Base-by-base conservation (phyloP, 1,140 invertebrate genomes). In the Contarinia nasturtii region DNA sequence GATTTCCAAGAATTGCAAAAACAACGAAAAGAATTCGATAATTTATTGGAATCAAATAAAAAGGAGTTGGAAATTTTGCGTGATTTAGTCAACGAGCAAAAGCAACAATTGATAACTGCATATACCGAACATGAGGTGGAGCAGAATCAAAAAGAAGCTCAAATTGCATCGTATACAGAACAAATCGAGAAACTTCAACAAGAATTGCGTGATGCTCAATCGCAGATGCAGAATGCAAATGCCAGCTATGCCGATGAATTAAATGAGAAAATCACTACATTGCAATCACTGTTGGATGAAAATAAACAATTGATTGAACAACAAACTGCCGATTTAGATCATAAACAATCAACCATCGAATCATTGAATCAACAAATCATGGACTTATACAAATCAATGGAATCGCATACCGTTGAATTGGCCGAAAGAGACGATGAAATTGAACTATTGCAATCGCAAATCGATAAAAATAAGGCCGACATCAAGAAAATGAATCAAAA, bases 111-210 rank as follows among this genome's bases (percentile, higher is more conserved):
- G 1, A 63, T 63, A 46, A 58, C 60, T 41, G 55, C 53, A 19
- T 57, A 54, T 10, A 56, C 56, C 22, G 60, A 61, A 43, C 49
- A 51, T 19, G 61, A 63, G 38, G 54, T 58, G 18, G 53, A 51
- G 11, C 48, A 55, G 2, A 72, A 73, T 56, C 61, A 72, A 41
- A 65, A 70, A 56, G 63, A 69, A 53, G 57, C 65, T 33, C 69
- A 73, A 58, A 65, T 72, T 48, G 66, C 63, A 42, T 63, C 71
- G n/a, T 34, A 45, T 2, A 40, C 41, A 22, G 41, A 49, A 19
- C 22, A 49, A 52, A 20, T 43, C 36, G 8, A n/a, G 37, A 58
- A 63, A 49, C 48, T 44, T 0, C 58, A 50, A 22, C 38, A 53
- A 49, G 45, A 47, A 44, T 34, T 44, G 50, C 49, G 49, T 34